Conservation (phyloP, 1,140 invertebrate genomes). For the Zaprionus gabonicus region DNA sequence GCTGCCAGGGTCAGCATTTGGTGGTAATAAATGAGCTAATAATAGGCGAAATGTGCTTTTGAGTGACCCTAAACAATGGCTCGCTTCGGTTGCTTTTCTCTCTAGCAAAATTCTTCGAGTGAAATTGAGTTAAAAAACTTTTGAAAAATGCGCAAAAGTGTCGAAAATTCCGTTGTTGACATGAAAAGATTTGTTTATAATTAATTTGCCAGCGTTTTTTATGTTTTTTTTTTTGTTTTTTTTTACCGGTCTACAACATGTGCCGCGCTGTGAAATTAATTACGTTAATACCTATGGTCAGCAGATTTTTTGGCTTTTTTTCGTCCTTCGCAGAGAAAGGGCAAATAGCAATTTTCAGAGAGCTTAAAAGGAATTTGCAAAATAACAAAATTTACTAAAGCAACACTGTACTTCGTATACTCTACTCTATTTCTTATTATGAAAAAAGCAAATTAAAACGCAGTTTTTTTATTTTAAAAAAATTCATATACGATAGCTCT, state of each 20-base stretch:
- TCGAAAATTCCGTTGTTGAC: constrained; percentile 79
- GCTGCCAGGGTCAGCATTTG: constrained; percentile 74
- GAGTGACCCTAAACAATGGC: constrained; percentile 81
- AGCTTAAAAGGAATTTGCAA: constrained; percentile 38
- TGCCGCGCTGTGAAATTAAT: constrained; percentile 75
- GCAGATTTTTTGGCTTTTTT: constrained; percentile 30
- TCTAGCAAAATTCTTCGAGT: constrained; percentile 26
- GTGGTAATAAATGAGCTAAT: constrained; percentile 84
- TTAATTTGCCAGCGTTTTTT: constrained; percentile 66
- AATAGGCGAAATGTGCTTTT: constrained; percentile 84
- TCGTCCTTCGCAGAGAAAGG: neutral
- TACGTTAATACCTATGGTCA: constrained; percentile 72
- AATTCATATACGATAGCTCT: too few relatives aligned
- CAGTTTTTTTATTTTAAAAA: too few relatives aligned
- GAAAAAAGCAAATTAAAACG: too few relatives aligned
- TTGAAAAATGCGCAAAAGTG: constrained; percentile 77
- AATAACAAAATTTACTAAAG: neutral
- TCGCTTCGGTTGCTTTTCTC: neutral
- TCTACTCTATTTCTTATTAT: neutral
- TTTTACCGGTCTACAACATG: constrained; percentile 55
- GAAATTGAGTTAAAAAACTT: constrained; percentile 69
- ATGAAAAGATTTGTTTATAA: constrained; percentile 84
- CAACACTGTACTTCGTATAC: constrained; percentile 1
- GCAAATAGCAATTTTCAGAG: constrained; percentile 34
- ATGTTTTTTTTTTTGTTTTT: constrained; percentile 14